Conservation (phyloP, 2,113 vertebrate species). For the Neogobius melanostomus region DNA sequence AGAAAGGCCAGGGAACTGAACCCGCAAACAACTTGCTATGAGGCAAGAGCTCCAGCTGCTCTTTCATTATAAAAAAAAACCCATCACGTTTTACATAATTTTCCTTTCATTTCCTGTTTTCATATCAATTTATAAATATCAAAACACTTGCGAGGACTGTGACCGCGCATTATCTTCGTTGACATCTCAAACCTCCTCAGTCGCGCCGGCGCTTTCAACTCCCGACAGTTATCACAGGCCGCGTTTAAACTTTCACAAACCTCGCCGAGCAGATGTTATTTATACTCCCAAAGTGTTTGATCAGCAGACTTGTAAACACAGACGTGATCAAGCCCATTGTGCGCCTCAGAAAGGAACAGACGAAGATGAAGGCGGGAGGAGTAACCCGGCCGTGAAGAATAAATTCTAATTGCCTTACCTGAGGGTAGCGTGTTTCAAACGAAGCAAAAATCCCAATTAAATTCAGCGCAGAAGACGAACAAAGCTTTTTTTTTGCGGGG, state of each 20-base stretch:
- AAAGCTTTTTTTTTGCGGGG: constrained; percentile 39
- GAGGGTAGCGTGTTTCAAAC: constrained; percentile 47
- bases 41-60: too few species aligned
- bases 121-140: neutral
- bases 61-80: too few species aligned
- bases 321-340: constrained; percentile 25
- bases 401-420: constrained; percentile 68
- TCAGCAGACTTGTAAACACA: constrained; percentile 48
- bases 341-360: constrained; percentile 19
- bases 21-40: too few species aligned
- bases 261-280: constrained; percentile 48
- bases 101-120: neutral
- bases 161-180: constrained; percentile 15
- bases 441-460: constrained; percentile 66
- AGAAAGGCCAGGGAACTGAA: too few species aligned
- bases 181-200: constrained; percentile 22
- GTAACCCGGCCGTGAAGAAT: constrained; percentile 32
- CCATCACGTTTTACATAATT: neutral
- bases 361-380: neutral
- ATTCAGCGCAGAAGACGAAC: constrained; percentile 50
- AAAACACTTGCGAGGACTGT: neutral
- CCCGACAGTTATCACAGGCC: constrained; percentile 15
- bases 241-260: constrained; percentile 15
- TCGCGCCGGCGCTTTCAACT: constrained; percentile 3
- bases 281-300: constrained; percentile 40